Evolutionary conservation across 2,113 vertebrate species (phyloP).

Genomic region (Cephalophus harveyi): DNA sequence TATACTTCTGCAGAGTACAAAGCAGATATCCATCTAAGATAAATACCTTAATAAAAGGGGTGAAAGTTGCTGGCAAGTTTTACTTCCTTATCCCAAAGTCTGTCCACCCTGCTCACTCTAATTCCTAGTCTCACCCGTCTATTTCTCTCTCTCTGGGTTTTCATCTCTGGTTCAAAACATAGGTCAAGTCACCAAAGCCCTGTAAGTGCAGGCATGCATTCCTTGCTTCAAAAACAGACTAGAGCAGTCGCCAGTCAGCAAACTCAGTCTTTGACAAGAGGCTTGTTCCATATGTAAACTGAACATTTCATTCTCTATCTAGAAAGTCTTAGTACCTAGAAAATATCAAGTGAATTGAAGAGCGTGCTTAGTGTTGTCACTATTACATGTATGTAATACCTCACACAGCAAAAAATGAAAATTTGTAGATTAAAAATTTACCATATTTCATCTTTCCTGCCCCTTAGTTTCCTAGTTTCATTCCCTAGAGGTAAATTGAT

Average conservation of each 20-base stretch:
- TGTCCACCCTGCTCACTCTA: not conserved
- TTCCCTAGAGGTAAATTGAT: not conserved
- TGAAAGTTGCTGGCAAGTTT: not conserved
- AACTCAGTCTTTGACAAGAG: not conserved
- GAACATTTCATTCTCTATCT: not conserved
- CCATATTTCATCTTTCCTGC: not conserved
- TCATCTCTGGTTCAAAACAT: not conserved
- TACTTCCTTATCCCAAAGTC: not conserved
- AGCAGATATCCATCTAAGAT: conserved; percentile 45
- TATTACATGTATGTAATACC: not conserved
- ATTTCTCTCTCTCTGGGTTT: not conserved
- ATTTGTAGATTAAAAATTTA: not conserved
- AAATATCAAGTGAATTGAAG: not conserved
- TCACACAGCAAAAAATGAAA: not conserved
- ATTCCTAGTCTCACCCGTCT: not conserved
- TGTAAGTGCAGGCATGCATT: not conserved
- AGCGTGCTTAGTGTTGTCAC: not conserved
- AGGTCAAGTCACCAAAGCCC: not conserved
- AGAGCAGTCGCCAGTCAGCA: not conserved
- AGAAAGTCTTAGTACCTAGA: not conserved
- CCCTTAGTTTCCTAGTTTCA: not conserved
- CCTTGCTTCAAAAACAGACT: not conserved
- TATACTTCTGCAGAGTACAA: conserved; percentile 57
- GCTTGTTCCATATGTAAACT: not conserved
- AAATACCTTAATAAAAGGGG: conserved; percentile 35